Conservation (phyloP, 2,797 vertebrate genomes). For the Myotis myotis region DNA sequence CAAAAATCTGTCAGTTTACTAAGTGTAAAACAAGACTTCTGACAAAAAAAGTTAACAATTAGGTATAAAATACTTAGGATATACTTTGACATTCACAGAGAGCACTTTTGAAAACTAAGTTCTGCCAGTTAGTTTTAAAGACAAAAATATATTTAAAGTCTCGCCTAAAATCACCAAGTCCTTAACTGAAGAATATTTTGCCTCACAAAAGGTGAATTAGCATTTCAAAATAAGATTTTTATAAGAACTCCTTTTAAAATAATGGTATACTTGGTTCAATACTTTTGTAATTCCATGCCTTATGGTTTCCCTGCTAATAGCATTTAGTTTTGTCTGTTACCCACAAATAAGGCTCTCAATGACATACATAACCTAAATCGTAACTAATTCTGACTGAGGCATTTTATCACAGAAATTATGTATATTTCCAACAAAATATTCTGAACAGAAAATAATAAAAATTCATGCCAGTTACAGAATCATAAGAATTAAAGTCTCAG, state of each 20-base stretch:
- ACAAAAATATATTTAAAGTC: constrained; percentile 64
- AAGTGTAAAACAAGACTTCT: constrained; percentile 76
- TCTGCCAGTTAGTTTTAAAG: constrained; percentile 76
- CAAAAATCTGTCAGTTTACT: constrained; percentile 70
- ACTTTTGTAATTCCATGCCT: constrained; percentile 72
- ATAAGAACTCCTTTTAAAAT: constrained; percentile 38
- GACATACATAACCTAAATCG: neutral
- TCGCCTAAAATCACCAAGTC: constrained; percentile 52
- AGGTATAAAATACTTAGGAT: constrained; percentile 74
- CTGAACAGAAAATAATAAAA: neutral
- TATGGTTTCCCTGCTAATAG: constrained; percentile 5
- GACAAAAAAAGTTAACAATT: constrained; percentile 74
- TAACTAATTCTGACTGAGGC: constrained; percentile 35
- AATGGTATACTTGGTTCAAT: constrained; percentile 65
- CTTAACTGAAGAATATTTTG: neutral
- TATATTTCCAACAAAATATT: constrained; percentile 63
- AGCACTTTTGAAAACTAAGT: constrained; percentile 69
- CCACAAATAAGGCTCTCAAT: constrained; percentile 19
- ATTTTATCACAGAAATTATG: constrained; percentile 37
- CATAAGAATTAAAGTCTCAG: neutral
- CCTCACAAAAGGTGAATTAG: neutral
- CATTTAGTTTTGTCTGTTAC: neutral
- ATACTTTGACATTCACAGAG: constrained; percentile 76
- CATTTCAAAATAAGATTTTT: constrained; percentile 58
- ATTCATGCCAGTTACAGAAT: neutral